Conservation (phyloP, 2,113 vertebrate genomes). For the Dasyurus viverrinus region DNA sequence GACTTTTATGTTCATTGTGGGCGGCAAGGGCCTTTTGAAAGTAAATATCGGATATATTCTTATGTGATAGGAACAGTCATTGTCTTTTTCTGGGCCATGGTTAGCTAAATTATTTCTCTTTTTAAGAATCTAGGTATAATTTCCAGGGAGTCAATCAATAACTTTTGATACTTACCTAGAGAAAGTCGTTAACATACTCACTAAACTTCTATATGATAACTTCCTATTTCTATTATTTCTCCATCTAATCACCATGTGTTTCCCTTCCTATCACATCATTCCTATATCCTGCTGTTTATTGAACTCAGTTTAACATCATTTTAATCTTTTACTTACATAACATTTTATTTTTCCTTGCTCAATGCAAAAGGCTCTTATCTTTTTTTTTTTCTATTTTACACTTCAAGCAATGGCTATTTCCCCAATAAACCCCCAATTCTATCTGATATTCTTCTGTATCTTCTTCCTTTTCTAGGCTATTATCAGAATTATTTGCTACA, state of each 20-base stretch:
- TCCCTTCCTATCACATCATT: not conserved
- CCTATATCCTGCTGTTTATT: not conserved
- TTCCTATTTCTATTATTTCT: not conserved
- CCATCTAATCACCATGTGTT: not conserved
- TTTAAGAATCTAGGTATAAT: not conserved
- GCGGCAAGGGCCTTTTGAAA: not conserved
- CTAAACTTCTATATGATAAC: not conserved
- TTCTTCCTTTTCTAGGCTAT: not conserved
- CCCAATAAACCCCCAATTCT: not conserved
- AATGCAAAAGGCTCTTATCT: not conserved
- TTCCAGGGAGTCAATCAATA: not conserved
- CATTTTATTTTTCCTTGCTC: not conserved
- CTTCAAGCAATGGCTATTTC: slow-evolving; percentile 3
- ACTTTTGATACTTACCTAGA: not conserved
- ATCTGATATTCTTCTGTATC: not conserved
- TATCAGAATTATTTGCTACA: not conserved
- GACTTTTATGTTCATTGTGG: not conserved
- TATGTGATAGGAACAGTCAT: not conserved
- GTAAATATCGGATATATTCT: not conserved
- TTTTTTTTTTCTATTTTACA: not conserved
- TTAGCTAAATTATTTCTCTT: not conserved
- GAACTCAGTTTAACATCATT: not conserved
- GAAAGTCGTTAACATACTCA: not conserved
- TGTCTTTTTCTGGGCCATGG: not conserved
- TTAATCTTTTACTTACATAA: slow-evolving; percentile 1